Conservation (phyloP, 2,797 vertebrate species). For the Nothura maculosa region DNA sequence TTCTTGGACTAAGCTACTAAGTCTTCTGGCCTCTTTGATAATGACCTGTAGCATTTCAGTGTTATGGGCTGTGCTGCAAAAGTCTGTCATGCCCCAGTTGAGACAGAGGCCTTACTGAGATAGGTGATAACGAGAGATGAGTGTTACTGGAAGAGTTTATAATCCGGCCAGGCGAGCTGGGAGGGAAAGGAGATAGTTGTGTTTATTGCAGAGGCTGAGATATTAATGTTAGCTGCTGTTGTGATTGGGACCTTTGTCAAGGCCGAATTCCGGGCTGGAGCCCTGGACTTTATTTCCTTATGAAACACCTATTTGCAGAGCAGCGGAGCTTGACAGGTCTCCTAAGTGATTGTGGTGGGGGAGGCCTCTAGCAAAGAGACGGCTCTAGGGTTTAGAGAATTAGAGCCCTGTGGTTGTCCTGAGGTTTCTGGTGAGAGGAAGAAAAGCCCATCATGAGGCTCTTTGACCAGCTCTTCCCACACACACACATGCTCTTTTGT, state of each 20-base stretch:
- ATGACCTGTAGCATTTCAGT: slow-evolving; percentile 40
- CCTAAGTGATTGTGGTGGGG: not conserved
- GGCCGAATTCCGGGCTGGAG: slow-evolving; percentile 20
- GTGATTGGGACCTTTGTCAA: not conserved
- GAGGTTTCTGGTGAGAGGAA: not conserved
- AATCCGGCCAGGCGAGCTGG: slow-evolving; percentile 13
- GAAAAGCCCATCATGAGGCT: rapidly evolving
- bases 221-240: not conserved
- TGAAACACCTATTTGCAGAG: slow-evolving; percentile 7
- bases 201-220: not conserved
- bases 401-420: not conserved
- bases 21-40: slow-evolving; percentile 28
- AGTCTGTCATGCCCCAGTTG: slow-evolving; percentile 39
- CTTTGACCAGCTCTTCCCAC: not conserved
- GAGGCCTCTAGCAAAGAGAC: slow-evolving; percentile 17
- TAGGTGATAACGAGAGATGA: slow-evolving; percentile 16
- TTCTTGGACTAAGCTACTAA: not conserved
- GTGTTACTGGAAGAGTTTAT: slow-evolving; percentile 25
- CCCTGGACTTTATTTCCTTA: slow-evolving; percentile 16
- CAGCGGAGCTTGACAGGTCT: slow-evolving; percentile 32
- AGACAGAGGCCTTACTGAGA: slow-evolving; percentile 15
- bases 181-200: slow-evolving; percentile 30
- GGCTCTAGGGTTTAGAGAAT: not conserved
- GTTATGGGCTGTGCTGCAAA: slow-evolving; percentile 45
- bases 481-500: not conserved